These are phyloP conservation scores for Xenus cinereus DNA, from an alignment of 2,113 vertebrate genomes.

Conservation along the genomic window DNA sequence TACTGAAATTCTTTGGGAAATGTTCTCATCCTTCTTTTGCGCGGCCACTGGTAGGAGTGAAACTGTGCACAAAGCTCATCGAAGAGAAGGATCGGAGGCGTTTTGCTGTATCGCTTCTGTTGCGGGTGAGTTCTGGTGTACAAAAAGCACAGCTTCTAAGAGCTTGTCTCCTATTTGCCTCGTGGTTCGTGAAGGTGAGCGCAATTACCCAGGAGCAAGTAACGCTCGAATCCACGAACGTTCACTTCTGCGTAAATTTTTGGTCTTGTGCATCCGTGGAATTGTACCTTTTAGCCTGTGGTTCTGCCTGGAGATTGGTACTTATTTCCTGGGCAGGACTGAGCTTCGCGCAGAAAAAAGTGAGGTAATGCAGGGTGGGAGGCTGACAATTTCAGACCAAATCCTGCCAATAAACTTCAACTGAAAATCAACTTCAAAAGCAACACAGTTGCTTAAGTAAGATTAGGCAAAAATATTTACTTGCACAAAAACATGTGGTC, in stretches of 20 bases:
- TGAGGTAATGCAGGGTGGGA: accelerated
- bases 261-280: neutral
- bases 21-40: neutral
- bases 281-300: neutral
- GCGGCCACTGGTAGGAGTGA: neutral
- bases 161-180: neutral
- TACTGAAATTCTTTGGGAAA: neutral
- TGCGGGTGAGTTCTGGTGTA: neutral
- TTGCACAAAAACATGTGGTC: neutral
- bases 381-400: neutral
- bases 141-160: neutral
- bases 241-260: neutral
- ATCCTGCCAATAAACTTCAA: neutral
- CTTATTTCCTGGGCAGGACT: neutral
- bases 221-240: neutral
- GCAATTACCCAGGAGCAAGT: neutral
- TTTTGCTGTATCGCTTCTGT: neutral
- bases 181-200: neutral
- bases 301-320: neutral
- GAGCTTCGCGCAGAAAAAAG: neutral
- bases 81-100: neutral
- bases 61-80: neutral
- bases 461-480: too few species aligned
- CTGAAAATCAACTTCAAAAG: neutral
- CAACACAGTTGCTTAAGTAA: neutral